Conservation (phyloP, 2,113 vertebrate genomes). For the Anser cygnoides region DNA sequence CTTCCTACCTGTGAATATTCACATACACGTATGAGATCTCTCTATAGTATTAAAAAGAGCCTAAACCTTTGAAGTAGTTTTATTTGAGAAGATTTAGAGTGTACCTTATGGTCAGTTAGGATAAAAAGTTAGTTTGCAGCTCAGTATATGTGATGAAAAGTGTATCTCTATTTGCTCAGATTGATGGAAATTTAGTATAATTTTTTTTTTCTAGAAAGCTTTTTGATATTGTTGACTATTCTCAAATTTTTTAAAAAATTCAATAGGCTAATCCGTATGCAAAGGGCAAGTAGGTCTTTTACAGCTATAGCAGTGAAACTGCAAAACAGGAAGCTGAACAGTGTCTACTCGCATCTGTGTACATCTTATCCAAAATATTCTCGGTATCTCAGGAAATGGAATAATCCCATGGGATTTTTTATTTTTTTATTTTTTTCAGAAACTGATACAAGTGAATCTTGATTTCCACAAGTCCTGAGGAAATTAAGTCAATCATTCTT, state of each 20-base stretch:
- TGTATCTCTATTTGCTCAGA: background rate
- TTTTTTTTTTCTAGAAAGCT: background rate
- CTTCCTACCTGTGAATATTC: background rate
- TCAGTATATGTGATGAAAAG: background rate
- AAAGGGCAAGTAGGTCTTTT: background rate
- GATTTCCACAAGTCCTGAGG: background rate
- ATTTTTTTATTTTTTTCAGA: background rate
- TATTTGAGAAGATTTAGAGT: background rate
- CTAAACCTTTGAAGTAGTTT: background rate
- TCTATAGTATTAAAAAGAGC: background rate
- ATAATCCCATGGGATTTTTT: background rate
- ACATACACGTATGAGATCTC: background rate
- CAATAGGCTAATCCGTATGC: background rate
- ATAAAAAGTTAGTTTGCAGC: background rate
- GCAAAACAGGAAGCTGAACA: background rate
- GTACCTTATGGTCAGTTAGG: accelerated
- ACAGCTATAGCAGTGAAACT: background rate
- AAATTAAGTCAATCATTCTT: background rate
- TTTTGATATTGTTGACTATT: background rate
- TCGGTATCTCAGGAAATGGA: background rate
- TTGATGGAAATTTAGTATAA: background rate
- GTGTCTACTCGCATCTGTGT: background rate
- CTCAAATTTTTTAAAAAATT: background rate
- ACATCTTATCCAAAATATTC: background rate
- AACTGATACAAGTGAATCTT: background rate